Base-by-base conservation (phyloP, 1,140 invertebrate genomes). In the Drosophila nigrodunni region DNA sequence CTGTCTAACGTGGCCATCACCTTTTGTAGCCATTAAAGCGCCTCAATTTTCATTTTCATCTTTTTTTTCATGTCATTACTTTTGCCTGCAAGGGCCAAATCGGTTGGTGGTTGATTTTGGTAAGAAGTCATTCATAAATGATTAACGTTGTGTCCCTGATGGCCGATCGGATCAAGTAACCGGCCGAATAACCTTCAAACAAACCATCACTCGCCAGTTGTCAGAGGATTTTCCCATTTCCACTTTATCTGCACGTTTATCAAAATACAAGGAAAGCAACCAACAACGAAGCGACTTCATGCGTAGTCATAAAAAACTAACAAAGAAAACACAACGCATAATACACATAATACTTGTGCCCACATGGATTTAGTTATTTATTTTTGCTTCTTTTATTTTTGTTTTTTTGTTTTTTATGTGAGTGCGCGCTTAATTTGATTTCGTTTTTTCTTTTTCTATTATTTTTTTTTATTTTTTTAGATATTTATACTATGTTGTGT, bases 41-140 rank as follows among this genome's bases (percentile, higher is more conserved):
- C 77, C 64, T 89, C 60, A 71, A 77, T 74, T 87, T 69, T 61
- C 64, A 52, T 54, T 73, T 66, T 59, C 57, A 59, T 64, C 59
- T 34, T 10, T 41, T 41, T 57, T 44, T 25, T 49, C 54, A 39
- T 65, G 37, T 70, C 46, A 52, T 59, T 55, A 52, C 49, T 43
- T 43, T 43, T 67, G 15, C 13, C 58, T 46, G 39, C 47, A 64
- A 62, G 25, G 64, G 21, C 50, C 52, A 66, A 57, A 61, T 73
- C 61, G 69, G 49, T 67, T 57, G 43, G 49, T 67, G 65, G 43
- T 50, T 47, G 72, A 50, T 15, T 13, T 50, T 66, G 50, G n/a
- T 52, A 72, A 68, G 61, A 68, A 78, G 52, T 79, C 85, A 83
- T 89, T 89, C 80, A 83, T 80, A 88, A 83, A 78, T 88, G 83